Base-by-base conservation (phyloP, 2,888 invertebrate species). In the Caenorhabditis wallacei region DNA sequence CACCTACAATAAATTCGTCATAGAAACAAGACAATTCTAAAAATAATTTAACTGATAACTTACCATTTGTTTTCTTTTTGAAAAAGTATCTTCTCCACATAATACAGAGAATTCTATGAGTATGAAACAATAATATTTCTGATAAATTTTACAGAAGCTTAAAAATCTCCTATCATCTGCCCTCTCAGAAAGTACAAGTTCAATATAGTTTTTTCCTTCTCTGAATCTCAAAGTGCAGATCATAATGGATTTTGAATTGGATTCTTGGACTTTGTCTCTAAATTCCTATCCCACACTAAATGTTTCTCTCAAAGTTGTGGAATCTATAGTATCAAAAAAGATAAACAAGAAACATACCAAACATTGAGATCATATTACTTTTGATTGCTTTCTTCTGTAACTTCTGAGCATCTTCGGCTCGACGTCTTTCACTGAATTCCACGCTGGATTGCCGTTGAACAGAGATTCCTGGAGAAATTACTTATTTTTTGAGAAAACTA, bases 371-470 rank as follows among this genome's bases (percentile, higher is more conserved):
- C 87, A 89, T 89, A 69, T 86, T 89, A n/a, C 83, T 82, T 63
- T 90, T 89, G 30, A 89, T 78, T 53, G 89, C 89, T 53, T 88
- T 86, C 56, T 85, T 82, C 76, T 83, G 84, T 40, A 82, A 69
- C 59, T 86, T 80, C 26, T 83, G 78, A 72, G 84, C 80, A 78
- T 85, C 88, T 71, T 84, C 79, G 13, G 75, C 81, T 57, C 66
- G 40, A 40, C 71, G 26, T 20, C 84, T 56, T 35, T 84, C 85
- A 26, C 79, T 59, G 63, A 80, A 57, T 75, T 89, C 89, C 20
- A 89, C 87, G 69, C 88, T 89, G 22, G 87, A 86, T 63, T 90
- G 90, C 18, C 90, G 85, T 64, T 85, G 86, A 16, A 89, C 87
- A 66, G 82, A 84, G 26, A 84, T 72, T 3, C 84, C 84, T 84